Evolutionary conservation across 1,140 invertebrate genomes (phyloP), one percentile per base, ranked within the genome.

Genomic region (Homarus americanus): DNA sequence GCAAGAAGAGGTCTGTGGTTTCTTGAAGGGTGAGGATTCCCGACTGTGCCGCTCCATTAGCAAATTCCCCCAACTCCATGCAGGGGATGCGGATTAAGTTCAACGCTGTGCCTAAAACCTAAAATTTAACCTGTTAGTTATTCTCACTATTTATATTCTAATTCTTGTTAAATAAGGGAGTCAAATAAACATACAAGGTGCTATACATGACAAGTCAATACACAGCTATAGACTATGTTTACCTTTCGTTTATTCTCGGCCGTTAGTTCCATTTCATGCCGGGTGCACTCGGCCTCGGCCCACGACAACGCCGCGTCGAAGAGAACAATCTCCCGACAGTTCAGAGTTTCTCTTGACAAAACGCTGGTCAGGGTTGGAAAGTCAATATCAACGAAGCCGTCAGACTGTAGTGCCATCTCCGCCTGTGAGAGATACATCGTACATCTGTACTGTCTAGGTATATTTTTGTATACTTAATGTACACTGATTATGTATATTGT

Each of bases 371-470:
- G 95, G 1, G 98, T 98, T 87, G 97, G 96, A 93, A 97, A 96
- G 94, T 98, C 97, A 93, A 98, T 98, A 93, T 98, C 97, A 90
- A 97, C 96, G 95, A 98, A 98, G 91, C 97, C 97, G 94, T 98
- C 98, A n/a, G 97, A 98, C 93, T 96, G 96, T 92, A 98, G 95
- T 80, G 97, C 97, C 96, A 98, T 97, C 95, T 98, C 97, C 93
- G 97, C 97, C 97, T 98, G 95, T 87, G 95, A 95, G 94, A 72
- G n/a, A n/a, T n/a, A n/a, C n/a, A n/a, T n/a, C n/a, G n/a, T n/a
- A n/a, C n/a, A n/a, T n/a, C n/a, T n/a, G n/a, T n/a, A n/a, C n/a
- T n/a, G n/a, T n/a, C n/a, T n/a, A n/a, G n/a, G n/a, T n/a, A n/a
- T n/a, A n/a, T n/a, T n/a, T n/a, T n/a, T n/a, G n/a, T n/a, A n/a